Conservation (phyloP, 2,113 vertebrate genomes). For the Telmatochromis sp. region DNA sequence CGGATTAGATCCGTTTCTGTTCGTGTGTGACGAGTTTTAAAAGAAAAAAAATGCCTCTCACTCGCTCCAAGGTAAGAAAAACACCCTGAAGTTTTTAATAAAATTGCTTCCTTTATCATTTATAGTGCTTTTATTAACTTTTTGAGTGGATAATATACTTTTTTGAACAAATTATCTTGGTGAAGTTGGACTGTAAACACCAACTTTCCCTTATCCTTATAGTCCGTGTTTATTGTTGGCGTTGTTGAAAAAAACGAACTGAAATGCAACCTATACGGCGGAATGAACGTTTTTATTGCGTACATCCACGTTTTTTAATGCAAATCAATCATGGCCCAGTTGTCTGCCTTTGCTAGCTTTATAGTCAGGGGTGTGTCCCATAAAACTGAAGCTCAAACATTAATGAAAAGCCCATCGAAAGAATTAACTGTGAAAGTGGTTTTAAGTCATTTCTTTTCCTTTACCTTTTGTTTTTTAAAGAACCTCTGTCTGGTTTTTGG, state of each 20-base stretch:
- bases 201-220: neutral
- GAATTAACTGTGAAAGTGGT: neutral
- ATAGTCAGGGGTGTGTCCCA: neutral
- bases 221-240: neutral
- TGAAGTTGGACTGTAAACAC: neutral
- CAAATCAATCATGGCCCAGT: neutral
- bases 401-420: neutral
- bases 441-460: neutral
- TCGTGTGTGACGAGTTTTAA: neutral
- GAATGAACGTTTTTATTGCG: neutral
- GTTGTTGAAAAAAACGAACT: neutral
- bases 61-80: conserved; percentile 62
- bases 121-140: neutral
- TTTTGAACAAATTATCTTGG: neutral
- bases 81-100: neutral
- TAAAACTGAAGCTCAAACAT: neutral
- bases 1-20: fast-evolving
- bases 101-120: neutral
- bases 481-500: neutral
- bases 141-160: neutral
- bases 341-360: neutral
- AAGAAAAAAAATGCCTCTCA: conserved; percentile 54
- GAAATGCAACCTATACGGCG: neutral
- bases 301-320: neutral
- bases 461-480: neutral